phyloP scores from a whole-genome alignment of 2,797 vertebrate genomes.

The Anolis apletophallus region DNA sequence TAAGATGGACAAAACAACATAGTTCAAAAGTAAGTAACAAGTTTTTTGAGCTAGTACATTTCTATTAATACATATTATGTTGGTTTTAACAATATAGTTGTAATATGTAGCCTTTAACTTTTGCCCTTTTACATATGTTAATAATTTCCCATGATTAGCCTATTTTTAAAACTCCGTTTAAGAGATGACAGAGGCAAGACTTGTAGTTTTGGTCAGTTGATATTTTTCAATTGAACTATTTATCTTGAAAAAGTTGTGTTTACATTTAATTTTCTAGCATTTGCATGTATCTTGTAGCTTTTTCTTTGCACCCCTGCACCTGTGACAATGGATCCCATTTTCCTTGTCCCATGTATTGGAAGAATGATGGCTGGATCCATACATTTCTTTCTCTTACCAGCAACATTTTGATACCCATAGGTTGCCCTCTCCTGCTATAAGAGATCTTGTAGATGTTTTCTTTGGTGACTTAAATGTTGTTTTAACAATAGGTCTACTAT shows the following conservation, averaged over 20 bases:
- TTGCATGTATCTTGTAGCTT: not conserved
- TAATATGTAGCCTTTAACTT: not conserved
- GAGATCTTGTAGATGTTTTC: not conserved
- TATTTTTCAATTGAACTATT: constrained; percentile 10
- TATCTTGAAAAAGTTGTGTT: not conserved
- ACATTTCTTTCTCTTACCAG: not conserved
- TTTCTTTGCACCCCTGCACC: not conserved
- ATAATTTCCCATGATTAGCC: not conserved
- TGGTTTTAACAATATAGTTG: not conserved
- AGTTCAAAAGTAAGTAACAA: constrained; percentile 65
- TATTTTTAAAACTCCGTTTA: not conserved
- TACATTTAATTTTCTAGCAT: not conserved
- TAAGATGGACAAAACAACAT: constrained; percentile 68
- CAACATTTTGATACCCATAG: not conserved
- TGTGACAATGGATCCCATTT: not conserved
- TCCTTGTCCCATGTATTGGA: not conserved
- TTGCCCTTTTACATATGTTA: not conserved
- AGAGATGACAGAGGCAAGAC: not conserved
- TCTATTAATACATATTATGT: not conserved
- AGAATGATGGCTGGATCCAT: not conserved
- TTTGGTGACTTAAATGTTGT: not conserved
- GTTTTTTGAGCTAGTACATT: constrained; percentile 6
- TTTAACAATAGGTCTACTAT: not conserved
- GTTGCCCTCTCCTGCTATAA: not conserved
- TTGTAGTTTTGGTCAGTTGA: not conserved